A percentile compares a stretch with the other conserved stretches of the same genome.
Evolutionary conservation across 92 coral and sea anemone genomes (phyloP).

Genomic region (Metridium senile): DNA sequence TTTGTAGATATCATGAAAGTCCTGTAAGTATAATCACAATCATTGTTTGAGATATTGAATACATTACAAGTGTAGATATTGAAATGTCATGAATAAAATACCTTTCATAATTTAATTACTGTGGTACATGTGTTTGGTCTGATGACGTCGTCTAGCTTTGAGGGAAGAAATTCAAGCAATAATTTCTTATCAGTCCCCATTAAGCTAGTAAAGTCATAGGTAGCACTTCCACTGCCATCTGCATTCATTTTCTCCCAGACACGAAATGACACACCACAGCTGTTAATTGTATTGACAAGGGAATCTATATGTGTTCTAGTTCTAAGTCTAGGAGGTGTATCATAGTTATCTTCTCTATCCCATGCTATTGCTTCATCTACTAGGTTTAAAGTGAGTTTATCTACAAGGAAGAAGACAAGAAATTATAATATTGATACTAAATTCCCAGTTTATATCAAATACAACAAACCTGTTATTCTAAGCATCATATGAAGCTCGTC

Average conservation of each 20-base stretch:
- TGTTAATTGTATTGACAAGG: slow-evolving; percentile 47
- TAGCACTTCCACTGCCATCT: slow-evolving; percentile 64
- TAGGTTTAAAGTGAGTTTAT: slow-evolving; percentile 51
- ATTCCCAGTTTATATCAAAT: background rate
- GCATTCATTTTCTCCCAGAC: slow-evolving; percentile 71
- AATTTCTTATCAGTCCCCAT: slow-evolving; percentile 65
- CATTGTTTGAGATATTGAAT: no score
- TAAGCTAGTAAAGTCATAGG: slow-evolving; percentile 57
- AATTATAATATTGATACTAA: background rate
- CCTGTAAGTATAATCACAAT: no score
- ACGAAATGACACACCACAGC: slow-evolving; percentile 66
- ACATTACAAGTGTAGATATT: no score
- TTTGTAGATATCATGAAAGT: no score
- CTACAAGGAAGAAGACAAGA: slow-evolving; percentile 22
- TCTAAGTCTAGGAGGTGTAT: slow-evolving; percentile 53
- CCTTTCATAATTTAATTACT: slow-evolving; percentile 66
- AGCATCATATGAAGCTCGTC: slow-evolving; percentile 49
- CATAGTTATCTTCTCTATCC: slow-evolving; percentile 57
- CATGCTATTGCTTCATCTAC: slow-evolving; percentile 46
- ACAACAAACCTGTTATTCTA: slow-evolving; percentile 17
- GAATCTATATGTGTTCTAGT: slow-evolving; percentile 38
- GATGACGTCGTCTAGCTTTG: slow-evolving; percentile 54
- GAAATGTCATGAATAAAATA: slow-evolving; percentile 17
- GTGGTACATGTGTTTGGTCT: slow-evolving; percentile 48
- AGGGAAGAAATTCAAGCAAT: slow-evolving; percentile 54